These are phyloP conservation scores for Nyctereutes procyonoides DNA, from an alignment of 2,113 vertebrate genomes.

Conservation along the genomic window DNA sequence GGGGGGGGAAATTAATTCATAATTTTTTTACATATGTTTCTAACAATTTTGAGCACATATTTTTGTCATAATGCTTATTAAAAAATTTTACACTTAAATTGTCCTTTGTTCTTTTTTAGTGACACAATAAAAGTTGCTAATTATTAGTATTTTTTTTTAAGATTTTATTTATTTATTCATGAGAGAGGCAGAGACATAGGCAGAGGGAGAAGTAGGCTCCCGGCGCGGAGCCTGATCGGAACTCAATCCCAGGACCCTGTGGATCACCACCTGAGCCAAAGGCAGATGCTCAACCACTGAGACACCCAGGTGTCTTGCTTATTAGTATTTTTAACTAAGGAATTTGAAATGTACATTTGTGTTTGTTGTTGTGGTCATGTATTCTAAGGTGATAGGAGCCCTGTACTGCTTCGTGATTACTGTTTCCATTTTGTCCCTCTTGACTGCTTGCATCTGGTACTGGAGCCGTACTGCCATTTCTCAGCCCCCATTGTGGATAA, in stretches of 20 bases:
- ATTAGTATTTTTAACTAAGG: background rate
- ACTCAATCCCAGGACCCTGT: too few relatives aligned
- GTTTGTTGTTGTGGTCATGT: background rate
- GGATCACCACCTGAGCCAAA: too few relatives aligned
- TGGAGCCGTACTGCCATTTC: background rate
- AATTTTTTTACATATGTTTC: background rate
- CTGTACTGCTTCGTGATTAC: background rate
- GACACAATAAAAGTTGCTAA: background rate
- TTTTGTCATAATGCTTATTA: constrained; percentile 4
- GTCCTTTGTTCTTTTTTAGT: constrained; percentile 30
- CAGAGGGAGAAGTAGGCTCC: too few relatives aligned
- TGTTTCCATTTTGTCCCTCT: background rate
- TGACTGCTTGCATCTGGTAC: background rate
- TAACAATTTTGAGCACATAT: background rate
- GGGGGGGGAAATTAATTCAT: background rate
- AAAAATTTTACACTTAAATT: background rate
- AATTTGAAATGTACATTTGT: background rate
- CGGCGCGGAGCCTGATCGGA: too few relatives aligned
- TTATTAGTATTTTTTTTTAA: background rate
- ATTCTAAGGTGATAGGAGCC: background rate
- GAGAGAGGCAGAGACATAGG: too few relatives aligned
- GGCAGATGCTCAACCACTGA: too few relatives aligned
- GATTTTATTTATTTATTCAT: too few relatives aligned
- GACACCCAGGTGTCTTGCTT: background rate
- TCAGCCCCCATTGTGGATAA: background rate